Base-by-base conservation (phyloP, 1,140 invertebrate species). In the Bombus superbus region DNA sequence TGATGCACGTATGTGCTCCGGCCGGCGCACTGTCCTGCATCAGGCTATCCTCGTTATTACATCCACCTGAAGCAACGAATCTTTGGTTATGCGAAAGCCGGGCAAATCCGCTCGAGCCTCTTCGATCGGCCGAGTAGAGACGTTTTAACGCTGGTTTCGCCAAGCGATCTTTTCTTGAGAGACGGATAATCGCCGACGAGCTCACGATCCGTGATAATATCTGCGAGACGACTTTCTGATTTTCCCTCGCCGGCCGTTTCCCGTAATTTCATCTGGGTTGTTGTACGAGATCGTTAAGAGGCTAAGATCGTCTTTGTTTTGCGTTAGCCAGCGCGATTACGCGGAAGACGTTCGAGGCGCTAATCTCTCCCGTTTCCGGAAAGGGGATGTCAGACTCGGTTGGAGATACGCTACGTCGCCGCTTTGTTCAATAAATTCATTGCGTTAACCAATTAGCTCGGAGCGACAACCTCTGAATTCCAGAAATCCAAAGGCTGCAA, bases 401-500 rank as follows among this genome's bases (percentile, higher is more conserved):
- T 28, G 42, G 18, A 15, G 59, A 42, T 66, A 53, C 44, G 75
- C 74, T 74, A 66, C 69, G 89, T 86, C 87, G 86, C 71, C 83
- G 57, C 82, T 88, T 88, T 78, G 78, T 87, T 87, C 88, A 88
- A 85, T 86, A 88, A 91, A 86, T 91, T 91, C 87, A 91, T 86
- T 81, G 83, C 87, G 82, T 90, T 89, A 91, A 87, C 59, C 85
- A 90, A 88, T 88, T 90, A 92, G 64, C 88, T 88, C 72, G 76
- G 90, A 86, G 86, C 89, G 91, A 89, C 88, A 85, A 88, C 83
- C 89, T 85, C 86, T 83, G 88, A 64, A 93, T 93, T 93, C 92
- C 92, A 93, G 92, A 93, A 93, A 93, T 93, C 89, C 86, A 90
- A 88, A 75, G 76, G 81, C 78, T 86, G 77, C 57, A 86, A 69